Conservation (phyloP, 2,113 vertebrate genomes). For the Mus musculus region GRCm39 chr2:117295501-117296000, state of each 20-base stretch:
- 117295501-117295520: conserved; percentile 90
- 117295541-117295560: conserved; percentile 94
- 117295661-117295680: not conserved
- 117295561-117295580: not conserved
- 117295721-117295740: conserved; percentile 95
- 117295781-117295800: conserved; percentile 88
- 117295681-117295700: conserved; percentile 92
- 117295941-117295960: not conserved
- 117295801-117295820: too few relatives aligned
- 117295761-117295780: conserved; percentile 94
- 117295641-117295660: not conserved
- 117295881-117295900: not conserved
- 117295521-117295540: conserved; percentile 94
- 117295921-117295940: not conserved
- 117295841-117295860: not conserved
- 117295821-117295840: not conserved
- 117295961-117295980: too few relatives aligned
- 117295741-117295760: conserved; percentile 96
- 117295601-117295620: too few relatives aligned
- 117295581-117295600: not conserved
- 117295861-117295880: not conserved
- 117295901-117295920: not conserved
- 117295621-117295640: not conserved
- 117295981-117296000: not conserved
- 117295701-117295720: conserved; percentile 94